Base-by-base conservation (phyloP, 1,140 invertebrate genomes). In the Coelopa frigida region DNA sequence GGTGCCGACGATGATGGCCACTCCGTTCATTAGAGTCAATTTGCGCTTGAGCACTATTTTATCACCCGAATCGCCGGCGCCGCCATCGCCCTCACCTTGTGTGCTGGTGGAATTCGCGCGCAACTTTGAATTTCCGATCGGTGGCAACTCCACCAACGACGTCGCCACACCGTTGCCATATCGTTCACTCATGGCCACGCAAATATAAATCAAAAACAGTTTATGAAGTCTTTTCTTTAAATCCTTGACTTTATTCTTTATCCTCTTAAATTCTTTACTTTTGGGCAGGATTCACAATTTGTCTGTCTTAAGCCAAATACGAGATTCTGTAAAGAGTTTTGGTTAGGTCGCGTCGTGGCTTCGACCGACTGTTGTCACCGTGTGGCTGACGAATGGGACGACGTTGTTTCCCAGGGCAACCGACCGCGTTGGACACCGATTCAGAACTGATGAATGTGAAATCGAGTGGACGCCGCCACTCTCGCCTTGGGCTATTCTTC, bases 1-100 rank as follows among this genome's bases (percentile, higher is more conserved):
- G 17, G 84, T 85, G 6, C 87, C 86, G 29, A 89, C 82, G 52
- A 91, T 89, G 39, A 90, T 80, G n/a, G 82, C 83, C n/a, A 89
- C 83, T 35, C 88, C 89, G 72, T 90, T 89, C 53, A 85, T 73
- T 8, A 93, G 72, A 5, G 84, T 89, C 51, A 93, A 85, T 72
- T 85, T 88, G 36, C 85, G 74, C 73, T 90, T 86, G 45, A 90
- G 66, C 52, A 79, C 78, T 46, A 84, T 78, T 65, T 79, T 76
- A 21, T 43, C 49, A 15, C 20, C 32, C 6, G 1, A 26, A 12
- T 33, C 48, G 7, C 20, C 44, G 23, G n/a, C 17, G 11, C 23
- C 56, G 4, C 49, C 55, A 21, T 41, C 29, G 23, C 24, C 49
- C 23, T 40, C 21, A 31, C 22, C 36, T 4, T 33, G 11, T 22